Percentiles rank a stretch among this genome's conserved stretches.
Conservation (phyloP, 2,888 invertebrate genomes). For the Oscheius onirici region DNA sequence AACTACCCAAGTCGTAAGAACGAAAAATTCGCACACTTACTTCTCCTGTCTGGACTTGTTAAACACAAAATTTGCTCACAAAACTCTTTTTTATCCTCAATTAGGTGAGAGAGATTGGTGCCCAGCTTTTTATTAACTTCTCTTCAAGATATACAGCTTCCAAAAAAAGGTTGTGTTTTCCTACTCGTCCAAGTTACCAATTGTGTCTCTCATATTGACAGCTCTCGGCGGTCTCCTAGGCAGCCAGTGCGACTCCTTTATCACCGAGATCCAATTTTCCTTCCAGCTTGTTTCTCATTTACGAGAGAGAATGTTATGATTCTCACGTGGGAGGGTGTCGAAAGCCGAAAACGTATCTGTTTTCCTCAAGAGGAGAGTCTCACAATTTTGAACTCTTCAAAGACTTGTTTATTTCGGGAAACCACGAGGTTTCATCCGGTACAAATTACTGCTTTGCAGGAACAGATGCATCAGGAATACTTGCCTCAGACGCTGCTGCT, state of each 20-base stretch:
- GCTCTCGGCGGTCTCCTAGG: constrained; percentile 23
- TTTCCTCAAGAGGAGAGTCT: neutral
- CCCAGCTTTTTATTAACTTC: too few relatives aligned
- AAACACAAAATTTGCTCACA: neutral
- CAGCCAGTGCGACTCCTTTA: constrained; percentile 30
- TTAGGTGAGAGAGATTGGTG: neutral
- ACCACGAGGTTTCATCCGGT: too few relatives aligned
- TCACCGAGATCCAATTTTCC: constrained; percentile 20
- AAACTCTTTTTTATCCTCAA: neutral
- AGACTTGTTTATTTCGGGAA: neutral
- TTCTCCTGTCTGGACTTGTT: neutral
- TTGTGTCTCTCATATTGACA: constrained; percentile 15
- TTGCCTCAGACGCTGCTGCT: constrained; percentile 16
- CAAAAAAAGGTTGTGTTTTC: too few relatives aligned
- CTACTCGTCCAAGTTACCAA: neutral
- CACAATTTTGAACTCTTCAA: neutral
- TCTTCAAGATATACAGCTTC: too few relatives aligned
- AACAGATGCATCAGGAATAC: constrained; percentile 24
- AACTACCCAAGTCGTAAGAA: neutral
- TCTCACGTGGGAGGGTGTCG: neutral
- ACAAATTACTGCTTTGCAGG: constrained; percentile 8
- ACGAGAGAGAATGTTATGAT: neutral
- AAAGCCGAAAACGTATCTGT: neutral
- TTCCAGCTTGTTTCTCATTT: neutral
- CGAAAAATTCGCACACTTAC: neutral